Evolutionary conservation across 1,140 invertebrate species (phyloP).

Genomic region (Drosophila funebris): DNA sequence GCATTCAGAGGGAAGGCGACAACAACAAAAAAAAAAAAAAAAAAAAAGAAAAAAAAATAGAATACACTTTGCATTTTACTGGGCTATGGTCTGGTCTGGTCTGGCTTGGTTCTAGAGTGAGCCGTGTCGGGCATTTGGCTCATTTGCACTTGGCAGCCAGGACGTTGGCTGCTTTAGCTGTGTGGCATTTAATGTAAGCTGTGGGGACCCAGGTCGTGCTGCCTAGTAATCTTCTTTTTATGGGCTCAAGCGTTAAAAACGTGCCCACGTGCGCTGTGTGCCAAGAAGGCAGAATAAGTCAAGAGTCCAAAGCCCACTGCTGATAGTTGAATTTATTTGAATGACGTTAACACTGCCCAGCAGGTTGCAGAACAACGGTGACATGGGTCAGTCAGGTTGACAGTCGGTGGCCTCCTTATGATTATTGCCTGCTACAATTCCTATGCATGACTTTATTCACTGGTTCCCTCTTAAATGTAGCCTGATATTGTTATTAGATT

Average conservation of each 20-base stretch:
- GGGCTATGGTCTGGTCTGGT: no score
- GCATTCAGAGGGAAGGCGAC: background rate
- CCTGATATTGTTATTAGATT: no score
- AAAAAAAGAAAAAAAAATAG: no score
- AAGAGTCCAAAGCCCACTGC: conserved; percentile 13
- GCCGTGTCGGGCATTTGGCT: conserved; percentile 49
- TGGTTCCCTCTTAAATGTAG: background rate
- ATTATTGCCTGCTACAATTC: conserved; percentile 9
- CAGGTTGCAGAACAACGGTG: background rate
- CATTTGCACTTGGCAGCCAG: conserved; percentile 66
- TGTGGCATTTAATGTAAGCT: conserved; percentile 56
- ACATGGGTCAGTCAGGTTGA: background rate
- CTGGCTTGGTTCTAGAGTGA: no score
- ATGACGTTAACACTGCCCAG: conserved; percentile 51
- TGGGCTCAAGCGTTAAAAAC: conserved; percentile 55
- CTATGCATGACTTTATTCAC: background rate
- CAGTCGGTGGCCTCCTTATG: conserved; percentile 3
- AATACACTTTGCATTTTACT: conserved; percentile 59
- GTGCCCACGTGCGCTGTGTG: conserved; percentile 69
- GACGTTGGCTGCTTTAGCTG: conserved; percentile 22
- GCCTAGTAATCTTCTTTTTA: conserved; percentile 71
- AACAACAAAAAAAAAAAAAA: conserved; percentile 16
- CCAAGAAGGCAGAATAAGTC: conserved; percentile 35
- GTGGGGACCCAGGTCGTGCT: conserved; percentile 23
- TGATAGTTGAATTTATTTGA: conserved; percentile 75